These are phyloP conservation scores for Meganola albula DNA, from an alignment of 2,888 invertebrate species.

Conservation along the genomic window DNA sequence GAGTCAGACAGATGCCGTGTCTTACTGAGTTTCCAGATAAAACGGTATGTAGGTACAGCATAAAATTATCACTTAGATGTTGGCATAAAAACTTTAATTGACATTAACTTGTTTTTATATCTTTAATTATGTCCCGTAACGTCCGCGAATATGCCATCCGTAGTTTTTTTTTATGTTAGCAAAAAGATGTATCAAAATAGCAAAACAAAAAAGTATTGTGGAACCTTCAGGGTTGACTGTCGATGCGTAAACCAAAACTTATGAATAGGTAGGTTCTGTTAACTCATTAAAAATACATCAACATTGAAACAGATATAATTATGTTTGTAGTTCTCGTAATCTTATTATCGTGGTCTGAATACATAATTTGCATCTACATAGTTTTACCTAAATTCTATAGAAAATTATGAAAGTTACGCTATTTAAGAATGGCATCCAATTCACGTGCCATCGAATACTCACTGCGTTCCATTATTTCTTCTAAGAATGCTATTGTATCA, in stretches of 20 bases:
- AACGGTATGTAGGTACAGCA: too few species aligned
- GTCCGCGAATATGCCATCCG: conserved; percentile 36
- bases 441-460: conserved; percentile 45
- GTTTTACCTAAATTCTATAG: too few species aligned
- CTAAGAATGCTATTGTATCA: conserved; percentile 39
- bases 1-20: conserved; percentile 13
- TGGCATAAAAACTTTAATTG: conserved; percentile 21
- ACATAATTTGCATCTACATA: too few species aligned
- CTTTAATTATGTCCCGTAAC: conserved; percentile 40
- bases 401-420: conserved; percentile 53
- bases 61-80: too few species aligned
- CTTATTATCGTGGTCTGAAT: too few species aligned
- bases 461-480: conserved; percentile 32
- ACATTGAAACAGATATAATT: too few species aligned
- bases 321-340: too few species aligned
- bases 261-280: too few species aligned
- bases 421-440: conserved; percentile 35
- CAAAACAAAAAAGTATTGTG: conserved; percentile 24
- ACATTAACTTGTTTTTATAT: conserved; percentile 35
- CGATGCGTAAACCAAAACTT: conserved; percentile 16
- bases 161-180: conserved; percentile 28
- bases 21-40: conserved; percentile 15
- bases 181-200: conserved; percentile 16
- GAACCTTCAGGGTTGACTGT: conserved; percentile 11
- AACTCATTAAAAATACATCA: too few species aligned